These are phyloP conservation scores for Dasyornis broadbenti DNA, from an alignment of 2,113 vertebrate genomes.

Conservation along the genomic window DNA sequence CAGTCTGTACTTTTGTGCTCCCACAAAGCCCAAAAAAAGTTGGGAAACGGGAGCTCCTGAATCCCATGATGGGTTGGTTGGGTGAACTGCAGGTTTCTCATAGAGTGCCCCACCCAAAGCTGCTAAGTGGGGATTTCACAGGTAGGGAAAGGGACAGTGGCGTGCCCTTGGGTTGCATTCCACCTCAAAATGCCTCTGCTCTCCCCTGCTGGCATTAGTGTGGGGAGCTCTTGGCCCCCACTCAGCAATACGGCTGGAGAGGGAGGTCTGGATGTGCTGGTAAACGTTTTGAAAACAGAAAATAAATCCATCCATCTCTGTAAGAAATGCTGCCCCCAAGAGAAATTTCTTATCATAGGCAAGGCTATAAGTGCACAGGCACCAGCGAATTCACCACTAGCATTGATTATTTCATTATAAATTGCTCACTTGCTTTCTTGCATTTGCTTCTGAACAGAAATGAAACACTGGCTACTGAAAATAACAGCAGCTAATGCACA, in stretches of 20 bases:
- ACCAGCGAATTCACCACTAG: conserved; percentile 10
- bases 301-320: conserved; percentile 55
- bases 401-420: conserved; percentile 57
- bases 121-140: background rate
- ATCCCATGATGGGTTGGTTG: background rate
- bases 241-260: background rate
- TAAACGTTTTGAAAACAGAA: conserved; percentile 38
- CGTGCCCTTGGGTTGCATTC: background rate
- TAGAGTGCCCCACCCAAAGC: background rate
- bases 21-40: accelerated
- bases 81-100: background rate
- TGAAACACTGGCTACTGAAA: conserved; percentile 43
- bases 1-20: background rate
- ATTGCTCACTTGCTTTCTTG: conserved; percentile 46
- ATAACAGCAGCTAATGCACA: conserved; percentile 30
- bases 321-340: conserved; percentile 63
- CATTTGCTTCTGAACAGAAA: conserved; percentile 50
- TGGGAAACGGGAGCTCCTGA: background rate
- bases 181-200: accelerated
- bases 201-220: background rate
- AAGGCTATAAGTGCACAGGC: conserved; percentile 45
- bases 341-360: conserved; percentile 60
- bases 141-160: background rate
- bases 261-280: background rate
- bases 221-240: background rate